Percentiles rank a stretch among this genome's conserved stretches.
phyloP scores from a whole-genome alignment of 2,888 invertebrate genomes.

The Anticlea derivata region DNA sequence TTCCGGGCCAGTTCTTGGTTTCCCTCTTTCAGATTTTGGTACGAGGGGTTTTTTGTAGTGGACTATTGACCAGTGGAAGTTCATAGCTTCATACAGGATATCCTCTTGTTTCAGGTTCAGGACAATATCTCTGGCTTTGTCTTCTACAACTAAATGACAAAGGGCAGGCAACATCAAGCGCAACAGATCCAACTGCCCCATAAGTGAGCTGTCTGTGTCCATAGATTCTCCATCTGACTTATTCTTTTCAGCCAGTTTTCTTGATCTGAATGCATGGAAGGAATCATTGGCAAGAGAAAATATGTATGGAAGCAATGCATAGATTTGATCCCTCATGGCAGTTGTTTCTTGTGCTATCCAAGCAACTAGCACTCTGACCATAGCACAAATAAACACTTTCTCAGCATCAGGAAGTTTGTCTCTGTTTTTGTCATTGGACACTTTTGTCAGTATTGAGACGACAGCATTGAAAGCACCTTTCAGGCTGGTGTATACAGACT shows the following conservation, averaged over 20 bases:
- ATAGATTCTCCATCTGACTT: constrained; percentile 83
- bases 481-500: constrained; percentile 94
- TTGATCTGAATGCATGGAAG: constrained; percentile 88
- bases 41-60: constrained; percentile 92
- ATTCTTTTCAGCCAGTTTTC: constrained; percentile 87
- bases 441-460: constrained; percentile 88
- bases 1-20: constrained; percentile 89
- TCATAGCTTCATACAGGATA: constrained; percentile 90
- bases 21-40: constrained; percentile 90
- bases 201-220: constrained; percentile 68
- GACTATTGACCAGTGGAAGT: constrained; percentile 94
- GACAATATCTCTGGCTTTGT: constrained; percentile 91
- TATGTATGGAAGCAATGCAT: constrained; percentile 91
- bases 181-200: constrained; percentile 88
- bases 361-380: constrained; percentile 92
- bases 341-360: constrained; percentile 96
- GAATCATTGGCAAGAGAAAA: constrained; percentile 92
- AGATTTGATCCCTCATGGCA: constrained; percentile 93
- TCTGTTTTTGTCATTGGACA: constrained; percentile 89
- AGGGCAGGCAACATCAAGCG: constrained; percentile 94
- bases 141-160: constrained; percentile 96
- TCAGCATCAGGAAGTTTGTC: constrained; percentile 87
- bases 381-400: constrained; percentile 92
- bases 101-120: constrained; percentile 91
- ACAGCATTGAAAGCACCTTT: constrained; percentile 95